These are phyloP conservation scores for Isichthys henryi DNA, from an alignment of 2,113 vertebrate genomes.

Conservation along the genomic window DNA sequence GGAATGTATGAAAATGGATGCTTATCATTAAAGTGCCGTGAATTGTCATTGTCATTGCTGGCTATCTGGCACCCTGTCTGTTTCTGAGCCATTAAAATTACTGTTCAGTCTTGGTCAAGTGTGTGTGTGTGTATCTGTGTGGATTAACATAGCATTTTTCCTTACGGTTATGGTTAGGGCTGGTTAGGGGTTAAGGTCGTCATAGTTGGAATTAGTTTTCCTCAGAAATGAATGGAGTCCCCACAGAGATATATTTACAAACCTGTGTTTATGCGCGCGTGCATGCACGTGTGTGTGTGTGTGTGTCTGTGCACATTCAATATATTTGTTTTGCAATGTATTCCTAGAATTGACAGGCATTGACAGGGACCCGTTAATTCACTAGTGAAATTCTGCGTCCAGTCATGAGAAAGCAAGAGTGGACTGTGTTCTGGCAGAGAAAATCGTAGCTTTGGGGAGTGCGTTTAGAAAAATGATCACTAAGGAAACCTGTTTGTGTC, in stretches of 20 bases:
- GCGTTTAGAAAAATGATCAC: neutral
- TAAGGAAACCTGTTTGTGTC: neutral
- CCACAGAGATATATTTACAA: no score
- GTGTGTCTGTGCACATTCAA: no score
- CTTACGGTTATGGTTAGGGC: no score
- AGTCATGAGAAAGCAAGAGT: neutral
- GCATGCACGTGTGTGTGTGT: no score
- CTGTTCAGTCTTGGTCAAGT: neutral
- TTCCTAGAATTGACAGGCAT: neutral
- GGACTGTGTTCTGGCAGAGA: neutral
- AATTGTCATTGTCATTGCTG: neutral
- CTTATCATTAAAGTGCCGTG: neutral
- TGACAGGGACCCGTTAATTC: neutral
- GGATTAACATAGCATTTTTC: no score
- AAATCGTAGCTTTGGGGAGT: neutral
- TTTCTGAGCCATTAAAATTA: neutral
- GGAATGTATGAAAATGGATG: neutral
- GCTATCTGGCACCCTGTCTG: neutral
- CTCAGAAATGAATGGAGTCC: no score
- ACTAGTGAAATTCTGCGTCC: neutral
- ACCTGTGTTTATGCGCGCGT: no score
- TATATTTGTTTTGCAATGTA: neutral
- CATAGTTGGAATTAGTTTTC: no score
- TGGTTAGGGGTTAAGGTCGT: no score
- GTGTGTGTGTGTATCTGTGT: no score